Conservation (phyloP, 2,797 vertebrate genomes). For the Argya squamiceps region DNA sequence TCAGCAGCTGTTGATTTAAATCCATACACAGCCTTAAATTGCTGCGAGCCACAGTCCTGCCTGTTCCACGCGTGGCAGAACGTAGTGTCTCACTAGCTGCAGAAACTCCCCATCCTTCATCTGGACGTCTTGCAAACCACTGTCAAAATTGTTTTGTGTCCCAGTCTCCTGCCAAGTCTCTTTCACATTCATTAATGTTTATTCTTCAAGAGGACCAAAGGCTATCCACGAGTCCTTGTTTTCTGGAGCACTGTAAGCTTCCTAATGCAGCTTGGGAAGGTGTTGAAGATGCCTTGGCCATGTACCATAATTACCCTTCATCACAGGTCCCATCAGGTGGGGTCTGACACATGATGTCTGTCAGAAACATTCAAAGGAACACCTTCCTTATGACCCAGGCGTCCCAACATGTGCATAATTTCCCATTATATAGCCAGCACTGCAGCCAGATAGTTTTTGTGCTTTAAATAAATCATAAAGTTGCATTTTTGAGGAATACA, state of each 20-base stretch:
- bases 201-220: neutral
- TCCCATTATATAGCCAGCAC: neutral
- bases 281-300: neutral
- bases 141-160: neutral
- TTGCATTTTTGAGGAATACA: neutral
- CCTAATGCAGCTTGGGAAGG: neutral
- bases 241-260: neutral
- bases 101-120: constrained; percentile 13
- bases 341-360: neutral
- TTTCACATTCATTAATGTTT: neutral
- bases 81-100: neutral
- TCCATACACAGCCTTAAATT: neutral
- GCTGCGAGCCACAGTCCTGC: neutral
- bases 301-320: neutral
- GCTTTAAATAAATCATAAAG: neutral
- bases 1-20: constrained; percentile 7
- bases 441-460: neutral
- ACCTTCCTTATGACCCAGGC: neutral
- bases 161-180: neutral
- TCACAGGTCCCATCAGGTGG: no score
- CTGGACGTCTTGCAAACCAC: neutral
- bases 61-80: neutral
- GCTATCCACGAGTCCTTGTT: neutral
- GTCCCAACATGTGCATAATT: neutral
- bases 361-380: neutral